Base-by-base conservation (phyloP, 2,888 invertebrate species). In the Trimorus sp. region DNA sequence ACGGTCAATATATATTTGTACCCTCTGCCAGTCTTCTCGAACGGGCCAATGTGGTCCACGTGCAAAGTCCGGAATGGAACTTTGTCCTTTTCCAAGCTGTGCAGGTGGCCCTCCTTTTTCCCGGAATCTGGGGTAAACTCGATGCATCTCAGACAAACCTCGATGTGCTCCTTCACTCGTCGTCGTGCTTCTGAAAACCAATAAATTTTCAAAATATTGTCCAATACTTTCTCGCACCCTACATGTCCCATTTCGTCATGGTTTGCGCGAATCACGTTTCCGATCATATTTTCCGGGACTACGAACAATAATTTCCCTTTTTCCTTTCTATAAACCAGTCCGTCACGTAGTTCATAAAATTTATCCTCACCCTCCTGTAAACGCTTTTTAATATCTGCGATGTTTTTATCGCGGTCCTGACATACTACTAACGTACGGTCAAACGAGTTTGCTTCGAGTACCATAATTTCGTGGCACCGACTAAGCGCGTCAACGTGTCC, bases 251-350 rank as follows among this genome's bases (percentile, higher is more conserved):
- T 12, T 8, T 82, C 76, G 15, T 83, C 84, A 26, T 82, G 81
- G 6, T 48, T 48, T 12, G 48, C 48, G 11, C 48, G 48, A 6
- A 48, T 48, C 12, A 48, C 48, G 40, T 62, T 62, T 7, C n/a
- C 26, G 12, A 15, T 37, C 62, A 62, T 14, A 15, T 12, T 37
- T 36, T 26, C 45, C 11, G 62, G 62, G 7, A 62, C 62, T 12
- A 42, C 40, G 7, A 62, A 62, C n/a, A 62, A 62, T 36, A 62
- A 45, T 14, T 75, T 76, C 2, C 48, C 51, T 9, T 58, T 65
- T n/a, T 69, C 26, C 62, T 85, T 86, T 15, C 77, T 66, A 45
- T 85, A 86, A 12, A 84, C 84, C 6, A 84, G 45, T 2, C 86
- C 80, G 36, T 87, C 69, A 7, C 85, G 54, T 14, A 85, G 48